phyloP scores from a whole-genome alignment of 2,113 vertebrate species.

The Glaucomys volans region DNA sequence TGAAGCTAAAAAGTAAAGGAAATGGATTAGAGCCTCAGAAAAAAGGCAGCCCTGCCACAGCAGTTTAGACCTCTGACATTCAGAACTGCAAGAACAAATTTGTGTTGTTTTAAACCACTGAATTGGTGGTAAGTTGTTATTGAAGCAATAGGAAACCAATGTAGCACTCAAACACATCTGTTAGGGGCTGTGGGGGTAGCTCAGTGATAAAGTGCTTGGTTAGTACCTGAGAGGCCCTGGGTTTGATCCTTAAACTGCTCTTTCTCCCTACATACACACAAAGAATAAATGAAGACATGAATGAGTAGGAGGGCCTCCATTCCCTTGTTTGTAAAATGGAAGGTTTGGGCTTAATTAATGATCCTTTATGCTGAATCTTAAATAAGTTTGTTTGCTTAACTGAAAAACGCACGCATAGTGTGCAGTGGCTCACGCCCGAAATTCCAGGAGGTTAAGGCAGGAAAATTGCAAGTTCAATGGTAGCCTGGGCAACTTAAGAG shows the following conservation, averaged over 20 bases:
- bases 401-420: background rate
- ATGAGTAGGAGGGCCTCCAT: background rate
- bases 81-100: background rate
- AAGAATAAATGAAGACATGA: background rate
- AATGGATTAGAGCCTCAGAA: background rate
- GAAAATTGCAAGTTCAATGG: no score
- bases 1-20: background rate
- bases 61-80: background rate
- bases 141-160: background rate
- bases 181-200: background rate
- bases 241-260: no score
- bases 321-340: constrained; percentile 4
- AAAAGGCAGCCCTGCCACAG: background rate
- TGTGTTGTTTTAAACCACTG: background rate
- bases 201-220: no score
- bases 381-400: constrained; percentile 24
- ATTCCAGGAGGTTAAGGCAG: no score
- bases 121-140: background rate
- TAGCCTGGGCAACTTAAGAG: no score
- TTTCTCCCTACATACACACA: no score
- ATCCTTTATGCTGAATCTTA: background rate
- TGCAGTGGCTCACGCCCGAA: no score
- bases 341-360: background rate
- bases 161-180: background rate
- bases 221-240: no score